Percentiles rank a stretch among this genome's conserved stretches.
These are phyloP conservation scores for Sylvia borin DNA, from an alignment of 2,797 vertebrate genomes.

Conservation along the genomic window DNA sequence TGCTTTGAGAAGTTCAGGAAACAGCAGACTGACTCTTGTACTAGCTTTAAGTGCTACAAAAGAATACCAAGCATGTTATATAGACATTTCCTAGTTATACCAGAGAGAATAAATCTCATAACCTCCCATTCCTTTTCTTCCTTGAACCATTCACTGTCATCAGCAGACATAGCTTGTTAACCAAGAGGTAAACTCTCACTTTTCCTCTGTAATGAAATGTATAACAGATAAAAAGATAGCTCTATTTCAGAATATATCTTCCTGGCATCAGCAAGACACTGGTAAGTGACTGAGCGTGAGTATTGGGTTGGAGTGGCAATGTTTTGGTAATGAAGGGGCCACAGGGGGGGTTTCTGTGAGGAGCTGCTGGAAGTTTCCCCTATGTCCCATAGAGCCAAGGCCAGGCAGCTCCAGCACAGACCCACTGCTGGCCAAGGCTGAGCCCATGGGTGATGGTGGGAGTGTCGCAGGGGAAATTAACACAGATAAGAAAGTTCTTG, in stretches of 20 bases:
- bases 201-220: not conserved
- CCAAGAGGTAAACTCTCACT: not conserved
- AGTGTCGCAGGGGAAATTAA: not conserved
- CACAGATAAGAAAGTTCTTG: not conserved
- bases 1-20: not conserved
- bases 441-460: not conserved
- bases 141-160: not conserved
- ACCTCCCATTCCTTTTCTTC: not conserved
- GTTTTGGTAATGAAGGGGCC: not conserved
- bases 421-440: not conserved
- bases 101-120: not conserved
- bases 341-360: not conserved
- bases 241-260: not conserved
- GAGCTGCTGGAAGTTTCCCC: not conserved
- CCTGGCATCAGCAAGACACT: not conserved
- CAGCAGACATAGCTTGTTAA: not conserved
- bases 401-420: not conserved
- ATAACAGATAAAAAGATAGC: not conserved
- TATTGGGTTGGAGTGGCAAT: not conserved
- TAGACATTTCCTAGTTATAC: not conserved
- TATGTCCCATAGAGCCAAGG: not conserved
- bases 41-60: not conserved
- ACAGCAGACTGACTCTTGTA: not conserved
- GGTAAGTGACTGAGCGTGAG: not conserved
- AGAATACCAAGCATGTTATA: not conserved